Evolutionary conservation across 2,888 invertebrate genomes (phyloP), one percentile per base, ranked within the genome.

Genomic region (Caenorhabditis sp.): DNA sequence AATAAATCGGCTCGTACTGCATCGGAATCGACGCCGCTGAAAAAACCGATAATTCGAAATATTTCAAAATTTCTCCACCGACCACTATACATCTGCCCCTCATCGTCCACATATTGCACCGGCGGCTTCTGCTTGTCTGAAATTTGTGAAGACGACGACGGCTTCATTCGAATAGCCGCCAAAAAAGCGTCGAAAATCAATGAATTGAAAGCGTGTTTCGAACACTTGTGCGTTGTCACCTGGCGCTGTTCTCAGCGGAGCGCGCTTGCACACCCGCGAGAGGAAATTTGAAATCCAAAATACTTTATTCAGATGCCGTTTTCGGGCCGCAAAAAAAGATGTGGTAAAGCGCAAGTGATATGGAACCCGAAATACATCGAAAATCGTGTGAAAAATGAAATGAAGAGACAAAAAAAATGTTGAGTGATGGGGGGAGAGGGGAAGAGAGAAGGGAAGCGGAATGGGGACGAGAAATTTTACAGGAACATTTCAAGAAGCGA

Each of bases 41-140:
- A 44, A 69, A 58, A 44, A 59, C 22, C 44, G 24, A 41, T 14
- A 54, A 24, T 56, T 56, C 24, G 51, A 3, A 24, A 19, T 24
- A 3, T 63, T 44, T 26, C 38, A 22, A 24, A 12, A 54, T 24
- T 16, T 69, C 16, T 38, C 2, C 4, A 31, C 41, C 14, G 19
- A 64, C 64, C 66, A 1, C 64, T 56, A 35, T 54, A 75, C 10
- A 51, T 19, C 3, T 28, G 31, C 7, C 66, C 66, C 16, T 51
- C 61, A 14, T 74, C 74, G 19, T 75, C 75, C 12, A 75, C 24
- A 54, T 64, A 75, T n/a, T 74, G 38, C n/a, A 72, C 58, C 2
- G 35, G 35, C 6, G 26, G 14, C 10, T 63, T 44, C n/a, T 41
- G 22, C 22, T 66, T 51, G 2, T 28, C 35, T 1, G 59, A 19